Conservation (phyloP, 1,140 invertebrate genomes). For the Bilobella aurantiaca region DNA sequence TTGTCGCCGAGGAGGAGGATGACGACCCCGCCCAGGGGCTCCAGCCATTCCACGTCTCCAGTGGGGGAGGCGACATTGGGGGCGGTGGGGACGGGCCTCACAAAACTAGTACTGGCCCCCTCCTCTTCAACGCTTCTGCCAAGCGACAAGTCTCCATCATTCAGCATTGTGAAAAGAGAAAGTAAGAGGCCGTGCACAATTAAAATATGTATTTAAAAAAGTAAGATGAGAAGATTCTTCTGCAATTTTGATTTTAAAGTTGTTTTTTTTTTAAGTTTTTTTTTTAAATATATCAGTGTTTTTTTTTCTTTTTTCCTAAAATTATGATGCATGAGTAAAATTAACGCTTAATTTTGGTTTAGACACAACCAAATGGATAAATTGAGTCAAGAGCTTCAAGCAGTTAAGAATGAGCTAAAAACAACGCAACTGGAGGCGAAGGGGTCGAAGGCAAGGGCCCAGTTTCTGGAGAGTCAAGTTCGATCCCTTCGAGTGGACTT, state of each 20-base stretch:
- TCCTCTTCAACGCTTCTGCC: background rate
- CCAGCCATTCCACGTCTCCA: background rate
- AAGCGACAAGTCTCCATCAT: slow-evolving; percentile 8
- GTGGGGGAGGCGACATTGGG: background rate
- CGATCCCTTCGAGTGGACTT: slow-evolving; percentile 11
- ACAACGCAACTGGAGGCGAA: background rate
- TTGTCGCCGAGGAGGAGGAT: background rate
- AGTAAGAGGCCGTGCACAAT: slow-evolving; percentile 14
- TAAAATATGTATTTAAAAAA: too few relatives aligned
- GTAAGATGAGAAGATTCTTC: too few relatives aligned
- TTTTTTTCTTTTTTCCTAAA: slow-evolving; percentile 4
- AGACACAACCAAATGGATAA: slow-evolving; percentile 26
- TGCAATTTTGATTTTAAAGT: too few relatives aligned
- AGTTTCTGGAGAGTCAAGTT: slow-evolving; percentile 24
- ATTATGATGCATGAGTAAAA: too few relatives aligned
- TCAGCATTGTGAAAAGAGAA: slow-evolving; percentile 21
- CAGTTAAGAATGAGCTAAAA: slow-evolving; percentile 18
- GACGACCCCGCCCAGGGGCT: background rate
- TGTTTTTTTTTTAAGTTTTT: too few relatives aligned
- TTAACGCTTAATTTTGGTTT: too few relatives aligned
- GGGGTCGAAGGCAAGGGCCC: slow-evolving; percentile 21
- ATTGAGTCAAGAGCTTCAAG: slow-evolving; percentile 11
- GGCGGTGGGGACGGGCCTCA: background rate
- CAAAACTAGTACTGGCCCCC: background rate
- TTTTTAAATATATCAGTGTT: background rate